A percentile compares a stretch with the other conserved stretches of the same genome.
These are phyloP conservation scores for Leptinotarsa tumamoca DNA, from an alignment of 2,888 invertebrate species.

Conservation along the genomic window DNA sequence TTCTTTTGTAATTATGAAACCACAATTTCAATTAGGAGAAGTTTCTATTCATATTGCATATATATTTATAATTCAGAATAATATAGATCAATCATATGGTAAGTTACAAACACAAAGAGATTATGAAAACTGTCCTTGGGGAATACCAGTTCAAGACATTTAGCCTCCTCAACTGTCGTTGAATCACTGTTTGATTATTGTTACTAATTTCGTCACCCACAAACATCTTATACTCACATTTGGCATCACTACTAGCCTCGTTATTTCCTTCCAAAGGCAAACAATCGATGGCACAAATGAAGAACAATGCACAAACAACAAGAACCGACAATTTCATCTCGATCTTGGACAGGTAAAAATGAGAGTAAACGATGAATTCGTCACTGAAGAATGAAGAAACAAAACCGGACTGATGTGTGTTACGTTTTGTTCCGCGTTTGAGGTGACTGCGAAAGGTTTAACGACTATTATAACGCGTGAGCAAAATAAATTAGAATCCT, in stretches of 20 bases:
- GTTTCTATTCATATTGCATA: too few relatives aligned
- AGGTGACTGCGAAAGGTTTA: background rate
- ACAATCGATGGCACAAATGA: conserved; percentile 27
- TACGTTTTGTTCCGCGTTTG: conserved; percentile 23
- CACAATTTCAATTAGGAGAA: too few relatives aligned
- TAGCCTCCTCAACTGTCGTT: too few relatives aligned
- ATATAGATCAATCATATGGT: too few relatives aligned
- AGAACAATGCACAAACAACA: conserved; percentile 28
- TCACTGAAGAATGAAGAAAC: conserved; percentile 10
- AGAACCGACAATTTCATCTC: conserved; percentile 29
- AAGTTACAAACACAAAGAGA: background rate
- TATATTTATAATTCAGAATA: too few relatives aligned
- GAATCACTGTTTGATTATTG: too few relatives aligned
- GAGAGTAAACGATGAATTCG: background rate
- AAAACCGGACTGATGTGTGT: conserved; percentile 16
- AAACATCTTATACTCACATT: conserved; percentile 41
- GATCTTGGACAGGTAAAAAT: background rate
- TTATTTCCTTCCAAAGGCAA: conserved; percentile 38
- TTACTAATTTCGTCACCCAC: background rate
- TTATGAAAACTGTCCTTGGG: background rate
- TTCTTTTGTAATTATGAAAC: too few relatives aligned
- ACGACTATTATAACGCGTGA: background rate
- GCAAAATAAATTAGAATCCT: background rate
- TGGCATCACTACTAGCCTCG: conserved; percentile 37
- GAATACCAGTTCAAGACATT: background rate